Percentiles rank a stretch among this genome's conserved stretches.
These are phyloP conservation scores for Eurystomus gularis DNA, from an alignment of 2,113 vertebrate species.

Conservation along the genomic window DNA sequence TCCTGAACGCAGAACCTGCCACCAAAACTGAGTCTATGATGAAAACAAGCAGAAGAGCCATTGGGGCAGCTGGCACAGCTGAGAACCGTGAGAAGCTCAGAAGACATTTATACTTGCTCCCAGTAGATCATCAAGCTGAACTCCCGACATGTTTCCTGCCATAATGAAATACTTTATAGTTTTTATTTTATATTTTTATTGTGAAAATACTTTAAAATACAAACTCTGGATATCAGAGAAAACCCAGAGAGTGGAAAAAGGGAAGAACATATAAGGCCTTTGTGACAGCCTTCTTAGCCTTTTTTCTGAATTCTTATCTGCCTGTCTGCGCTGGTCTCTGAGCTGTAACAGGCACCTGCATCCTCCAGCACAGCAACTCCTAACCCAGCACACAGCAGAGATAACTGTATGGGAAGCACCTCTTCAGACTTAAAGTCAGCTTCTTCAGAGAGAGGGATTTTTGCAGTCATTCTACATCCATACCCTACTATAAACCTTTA, in stretches of 20 bases:
- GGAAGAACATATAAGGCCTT: not conserved
- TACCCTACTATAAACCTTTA: not conserved
- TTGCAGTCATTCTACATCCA: not conserved
- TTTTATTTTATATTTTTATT: not conserved
- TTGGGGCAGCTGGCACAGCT: not conserved
- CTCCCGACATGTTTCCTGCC: not conserved
- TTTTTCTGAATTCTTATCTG: not conserved
- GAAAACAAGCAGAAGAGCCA: not conserved
- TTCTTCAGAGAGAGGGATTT: not conserved
- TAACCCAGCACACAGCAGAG: not conserved
- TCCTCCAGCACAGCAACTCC: not conserved
- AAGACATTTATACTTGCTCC: not conserved
- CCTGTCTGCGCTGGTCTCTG: not conserved
- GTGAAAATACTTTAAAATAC: not conserved
- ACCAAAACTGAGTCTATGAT: not conserved
- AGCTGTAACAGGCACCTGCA: not conserved
- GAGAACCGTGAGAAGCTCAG: not conserved
- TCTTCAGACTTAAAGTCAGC: not conserved
- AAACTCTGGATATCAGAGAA: not conserved
- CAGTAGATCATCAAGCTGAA: not conserved
- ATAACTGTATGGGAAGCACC: not conserved
- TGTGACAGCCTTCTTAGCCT: not conserved
- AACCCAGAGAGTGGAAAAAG: not conserved
- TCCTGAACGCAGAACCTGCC: not conserved
- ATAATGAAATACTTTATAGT: rapidly evolving